Conservation (phyloP, 2,113 vertebrate genomes). For the Paramisgurnus dabryanus region DNA sequence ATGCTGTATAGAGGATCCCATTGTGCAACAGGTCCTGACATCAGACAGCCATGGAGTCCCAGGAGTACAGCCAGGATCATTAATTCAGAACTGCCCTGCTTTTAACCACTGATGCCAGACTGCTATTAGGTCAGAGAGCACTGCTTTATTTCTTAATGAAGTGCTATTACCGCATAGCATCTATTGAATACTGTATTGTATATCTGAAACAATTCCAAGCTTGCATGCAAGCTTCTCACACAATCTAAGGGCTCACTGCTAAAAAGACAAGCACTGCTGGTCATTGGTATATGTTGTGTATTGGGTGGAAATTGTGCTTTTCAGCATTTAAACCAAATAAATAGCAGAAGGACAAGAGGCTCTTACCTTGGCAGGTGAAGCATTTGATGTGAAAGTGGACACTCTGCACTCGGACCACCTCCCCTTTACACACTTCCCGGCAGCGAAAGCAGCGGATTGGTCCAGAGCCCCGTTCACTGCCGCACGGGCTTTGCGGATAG, state of each 20-base stretch:
- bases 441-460: constrained; percentile 94
- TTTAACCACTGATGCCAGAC: constrained; percentile 9
- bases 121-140: constrained; percentile 21
- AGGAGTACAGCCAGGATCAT: constrained; percentile 21
- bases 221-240: background rate
- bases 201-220: constrained; percentile 15
- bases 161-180: background rate
- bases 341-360: background rate
- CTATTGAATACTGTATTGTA: background rate
- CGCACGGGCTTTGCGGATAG: constrained; percentile 82
- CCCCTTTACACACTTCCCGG: constrained; percentile 92
- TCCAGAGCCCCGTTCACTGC: constrained; percentile 72
- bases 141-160: constrained; percentile 26
- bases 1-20: constrained; percentile 3
- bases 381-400: constrained; percentile 98
- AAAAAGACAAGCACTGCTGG: no score
- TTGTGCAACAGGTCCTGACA: constrained; percentile 21
- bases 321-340: background rate
- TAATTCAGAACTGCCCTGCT: constrained; percentile 21
- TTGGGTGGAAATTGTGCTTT: no score
- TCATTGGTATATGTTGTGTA: no score
- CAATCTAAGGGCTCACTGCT: background rate
- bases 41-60: constrained; percentile 22
- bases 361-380: constrained; percentile 97
- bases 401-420: constrained; percentile 95